Evolutionary conservation across 2,113 vertebrate genomes (phyloP), one percentile per base, ranked within the genome.

Genomic region (Onychorhynchus coronatus): DNA sequence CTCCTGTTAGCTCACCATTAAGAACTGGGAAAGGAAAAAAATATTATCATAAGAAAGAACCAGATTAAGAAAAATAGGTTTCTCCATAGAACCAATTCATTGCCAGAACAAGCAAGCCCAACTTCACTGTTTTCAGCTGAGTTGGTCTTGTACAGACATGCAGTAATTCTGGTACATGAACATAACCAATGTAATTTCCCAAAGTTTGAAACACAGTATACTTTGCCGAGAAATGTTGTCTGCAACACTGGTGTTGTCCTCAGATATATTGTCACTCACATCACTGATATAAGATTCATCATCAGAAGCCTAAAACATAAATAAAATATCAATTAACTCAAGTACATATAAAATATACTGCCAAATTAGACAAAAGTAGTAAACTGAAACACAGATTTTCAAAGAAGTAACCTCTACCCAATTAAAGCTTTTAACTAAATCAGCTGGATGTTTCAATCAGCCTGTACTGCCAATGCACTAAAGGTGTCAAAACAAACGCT

Each of bases 241-340:
- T 66, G 99, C 99, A 88, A 99, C 99, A 74, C 99, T 99, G 98
- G 99, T 99, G 96, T 99, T 99, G 98, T 99, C 99, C 97, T 99
- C 99, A 28, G 99, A 99, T 98, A 99, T 99, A 95, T 99, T 99
- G 98, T 99, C 99, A 93, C 99, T 99, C 98, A 99, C 99, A 97
- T 99, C 99, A 83, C 99, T 99, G 98, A 99, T 98, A 87, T 99
- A 99, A 95, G 99, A 99, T 97, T 99, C 99, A 95, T 99, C 99
- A 94, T 99, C 99, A 94, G 99, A 99, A 96, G 99, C 99, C 99
- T 99, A 78, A 68, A 94, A 95, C 61, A 95, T 65, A 97, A 94
- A 91, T 24, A 89, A 89, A 89, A 75, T 44, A 71, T 10, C 30
- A 35, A 52, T 88, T 65, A 77, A 71, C 28, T 47, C 55, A 73